Evolutionary conservation across 2,797 vertebrate genomes (phyloP), one percentile per base, ranked within the genome.

Genomic region (Anguilla marmorata): DNA sequence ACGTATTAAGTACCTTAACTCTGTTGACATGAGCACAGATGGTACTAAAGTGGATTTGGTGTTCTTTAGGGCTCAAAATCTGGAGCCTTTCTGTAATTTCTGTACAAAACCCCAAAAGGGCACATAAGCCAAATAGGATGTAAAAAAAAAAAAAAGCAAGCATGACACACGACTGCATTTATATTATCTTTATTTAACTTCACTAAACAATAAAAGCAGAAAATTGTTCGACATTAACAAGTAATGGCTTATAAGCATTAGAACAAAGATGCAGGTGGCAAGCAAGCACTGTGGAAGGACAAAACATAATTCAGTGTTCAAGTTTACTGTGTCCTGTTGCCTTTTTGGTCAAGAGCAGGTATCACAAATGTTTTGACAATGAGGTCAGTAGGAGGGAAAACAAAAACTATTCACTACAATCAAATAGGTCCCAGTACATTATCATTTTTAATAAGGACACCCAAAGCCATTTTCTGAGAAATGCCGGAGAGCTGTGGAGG

Each of bases 311-410:
- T 85, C 24, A 74, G 50, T 85, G 19, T 74, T 56, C 27, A 88
- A 85, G 66, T 76, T 85, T 63, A 87, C 0, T 12, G 21, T 74
- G 85, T 50, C 21, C 84, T 45, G n/a, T 84, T 63, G 72, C 45
- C 69, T 79, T 54, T 85, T 86, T 88, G 87, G 52, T 86, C 72
- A 88, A 86, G 52, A 76, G 66, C 83, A 85, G 69, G 66, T 4
- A 85, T 45, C 52, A 45, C 27, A 66, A 45, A 85, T 66, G 85
- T 63, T 33, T 19, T 19, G 30, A 66, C 24, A 69, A 85, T 8
- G 37, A 85, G 52, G 12, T 16, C 52, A 56, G 84, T 58, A 7
- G 74, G 54, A 82, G 14, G 11, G 3, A 79, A 41, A 45, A 16
- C 37, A 19, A 80, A 7, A 4, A 33, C 37, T 80, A 3, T 37